Evolutionary conservation across 2,113 vertebrate genomes (phyloP), one percentile per base, ranked within the genome.

Genomic region (Sceloporus undulatus): DNA sequence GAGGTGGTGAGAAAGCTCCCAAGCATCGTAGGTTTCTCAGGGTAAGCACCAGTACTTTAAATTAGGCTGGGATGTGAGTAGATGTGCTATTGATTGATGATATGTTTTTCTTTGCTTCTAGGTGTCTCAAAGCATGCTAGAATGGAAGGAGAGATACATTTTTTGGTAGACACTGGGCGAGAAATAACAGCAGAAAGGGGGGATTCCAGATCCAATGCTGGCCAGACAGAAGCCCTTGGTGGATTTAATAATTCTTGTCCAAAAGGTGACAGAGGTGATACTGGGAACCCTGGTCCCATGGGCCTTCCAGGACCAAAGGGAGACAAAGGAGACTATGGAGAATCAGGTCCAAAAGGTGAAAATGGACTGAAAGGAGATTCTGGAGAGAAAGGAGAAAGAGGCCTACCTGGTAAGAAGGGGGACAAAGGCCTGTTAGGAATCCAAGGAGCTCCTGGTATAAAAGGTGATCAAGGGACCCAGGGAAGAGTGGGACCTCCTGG

Each of bases 381-480:
- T 9, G 59, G 74, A 40, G 40, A 34, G 18, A 40, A 77, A n/a
- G 70, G 77, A 23, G 25, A 25, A 52, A 73, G 38, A 87, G 88
- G 84, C 38, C 8, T 54, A 81, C 11, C 42, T 59, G 84, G 84
- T 82, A 34, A 56, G 23, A 84, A 84, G 13, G 84, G 84, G n/a
- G 79, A 71, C 40, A 85, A 52, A 65, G 76, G 84, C 9, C 25
- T 66, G 29, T 3, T 65, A 21, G 91, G 82, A 21, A 6, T 40
- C 66, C 74, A n/a, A 75, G 85, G 90, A 11, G 29, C 62, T n/a
- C n/a, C 79, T 74, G 89, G 74, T 18, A 59, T 42, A 71, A 87
- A 91, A 91, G 92, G 80, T 52, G 71, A 92, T 48, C 40, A 70
- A 85, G 88, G 91, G n/a, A 18, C 76, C 42, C 40, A 74, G 74